Base-by-base conservation (phyloP, 2,113 vertebrate species). In the Sylvia atricapilla region DNA sequence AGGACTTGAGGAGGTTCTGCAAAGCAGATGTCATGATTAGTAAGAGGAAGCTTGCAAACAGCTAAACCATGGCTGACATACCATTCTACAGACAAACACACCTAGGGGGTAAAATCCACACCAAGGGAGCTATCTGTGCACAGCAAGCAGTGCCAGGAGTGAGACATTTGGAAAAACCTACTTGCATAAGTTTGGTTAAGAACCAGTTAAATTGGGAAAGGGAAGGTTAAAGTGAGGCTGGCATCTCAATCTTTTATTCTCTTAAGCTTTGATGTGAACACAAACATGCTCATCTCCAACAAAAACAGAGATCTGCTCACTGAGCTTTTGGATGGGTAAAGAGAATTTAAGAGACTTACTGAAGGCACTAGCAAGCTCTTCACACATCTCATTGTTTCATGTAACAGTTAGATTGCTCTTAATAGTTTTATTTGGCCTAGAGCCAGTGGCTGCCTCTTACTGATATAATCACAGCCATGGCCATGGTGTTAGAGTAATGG, bases 11-110 rank as follows among this genome's bases (percentile, higher is more conserved):
- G 59, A 78, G 47, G 68, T 89, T 95, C 94, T 96, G 84, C 87
- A 89, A 96, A 94, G 96, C 94, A 94, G 80, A 96, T 73, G 31
- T n/a, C 25, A 39, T 13, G 50, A 91, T 96, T 95, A 96, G 89
- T 83, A 92, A 73, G 17, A 76, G 20, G 85, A 89, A 87, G 87
- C 72, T 58, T 64, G 49, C n/a, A 15, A 46, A 78, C 55, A 81
- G 56, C 93, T 87, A 85, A 68, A 86, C 72, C 74, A 62, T 14
- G n/a, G 70, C 64, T 73, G 58, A 73, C 0, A 0, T 0, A 62
- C 39, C 16, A 0, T 15, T 91, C 93, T 68, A 87, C 3, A 73
- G 87, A 50, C 52, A 91, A 13, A 43, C 72, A 46, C 43, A 69
- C 58, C 84, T 53, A 52, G 2, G 47, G 47, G 30, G 64, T 23